Evolutionary conservation across 30 jellyfish, hydroid and myxozoan genomes (phyloP).

Genomic region (Cassiopea andromeda): DNA sequence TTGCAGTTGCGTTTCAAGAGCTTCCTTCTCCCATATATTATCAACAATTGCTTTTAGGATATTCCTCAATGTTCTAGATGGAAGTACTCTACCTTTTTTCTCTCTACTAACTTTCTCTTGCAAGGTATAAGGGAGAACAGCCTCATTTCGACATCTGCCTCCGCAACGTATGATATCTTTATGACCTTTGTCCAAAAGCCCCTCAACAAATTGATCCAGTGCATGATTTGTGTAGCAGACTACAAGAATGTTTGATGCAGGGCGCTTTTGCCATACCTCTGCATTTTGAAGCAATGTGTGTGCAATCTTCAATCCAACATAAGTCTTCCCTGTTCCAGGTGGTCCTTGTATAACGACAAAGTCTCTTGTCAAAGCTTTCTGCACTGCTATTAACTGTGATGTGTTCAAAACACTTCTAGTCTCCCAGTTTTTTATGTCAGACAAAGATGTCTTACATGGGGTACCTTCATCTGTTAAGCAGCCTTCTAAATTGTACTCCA

Average conservation of each 20-base stretch:
- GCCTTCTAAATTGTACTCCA: slow-evolving; percentile 29
- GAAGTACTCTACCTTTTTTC: background rate
- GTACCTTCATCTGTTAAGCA: slow-evolving; percentile 12
- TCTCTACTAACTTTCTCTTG: background rate
- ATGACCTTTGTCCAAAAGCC: slow-evolving; percentile 74
- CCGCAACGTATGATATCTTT: slow-evolving; percentile 75
- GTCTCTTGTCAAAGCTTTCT: slow-evolving; percentile 62
- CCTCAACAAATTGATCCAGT: slow-evolving; percentile 82
- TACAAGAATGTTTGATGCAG: slow-evolving; percentile 65
- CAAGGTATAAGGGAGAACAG: slow-evolving; percentile 53
- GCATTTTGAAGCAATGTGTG: slow-evolving; percentile 64
- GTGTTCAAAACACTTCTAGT: slow-evolving; percentile 11
- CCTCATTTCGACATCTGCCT: slow-evolving; percentile 70
- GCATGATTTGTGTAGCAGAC: slow-evolving; percentile 95
- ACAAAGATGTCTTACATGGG: background rate
- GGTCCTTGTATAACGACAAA: slow-evolving; percentile 91
- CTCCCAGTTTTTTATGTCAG: background rate
- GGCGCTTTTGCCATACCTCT: slow-evolving; percentile 13
- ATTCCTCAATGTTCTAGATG: background rate
- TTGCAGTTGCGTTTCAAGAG: background rate
- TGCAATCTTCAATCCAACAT: slow-evolving; percentile 73
- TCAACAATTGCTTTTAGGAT: background rate
- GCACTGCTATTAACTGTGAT: slow-evolving; percentile 64
- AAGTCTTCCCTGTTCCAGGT: slow-evolving; percentile 97
- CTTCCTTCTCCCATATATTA: background rate